phyloP scores from a whole-genome alignment of 2,888 invertebrate species.

The Linnaemya tessellans region DNA sequence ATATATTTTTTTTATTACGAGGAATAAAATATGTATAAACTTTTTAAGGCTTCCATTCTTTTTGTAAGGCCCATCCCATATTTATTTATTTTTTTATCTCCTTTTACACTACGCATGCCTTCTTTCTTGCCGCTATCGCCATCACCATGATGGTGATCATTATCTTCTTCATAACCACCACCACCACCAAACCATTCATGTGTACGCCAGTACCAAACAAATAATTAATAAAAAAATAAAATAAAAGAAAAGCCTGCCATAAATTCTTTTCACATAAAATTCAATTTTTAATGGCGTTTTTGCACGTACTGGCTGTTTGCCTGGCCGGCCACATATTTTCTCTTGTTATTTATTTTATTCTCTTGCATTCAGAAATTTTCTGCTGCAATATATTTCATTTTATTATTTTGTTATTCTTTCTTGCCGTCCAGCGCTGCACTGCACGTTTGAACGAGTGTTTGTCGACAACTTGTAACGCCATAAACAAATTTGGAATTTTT shows the following conservation, averaged over 20 bases:
- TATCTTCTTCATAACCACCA: slow-evolving; percentile 30
- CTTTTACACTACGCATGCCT: slow-evolving; percentile 58
- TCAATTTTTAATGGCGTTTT: slow-evolving; percentile 70
- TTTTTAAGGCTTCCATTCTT: slow-evolving; percentile 43
- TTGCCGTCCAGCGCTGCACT: slow-evolving; percentile 32
- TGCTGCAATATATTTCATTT: slow-evolving; percentile 49
- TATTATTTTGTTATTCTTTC: slow-evolving; percentile 37
- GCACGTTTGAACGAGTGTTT: slow-evolving; percentile 64
- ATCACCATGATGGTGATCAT: slow-evolving; percentile 10
- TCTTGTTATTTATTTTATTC: slow-evolving; percentile 3
- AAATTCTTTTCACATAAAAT: slow-evolving; percentile 66
- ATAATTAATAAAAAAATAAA: slow-evolving; percentile 53
- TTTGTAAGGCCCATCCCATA: slow-evolving; percentile 55
- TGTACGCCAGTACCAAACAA: slow-evolving; percentile 7
- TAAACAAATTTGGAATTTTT: slow-evolving; percentile 70
- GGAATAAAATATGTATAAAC: neutral
- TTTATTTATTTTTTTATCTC: slow-evolving; percentile 44
- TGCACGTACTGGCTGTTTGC: slow-evolving; percentile 54
- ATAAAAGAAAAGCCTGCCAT: slow-evolving; percentile 45
- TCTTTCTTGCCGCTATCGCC: slow-evolving; percentile 42
- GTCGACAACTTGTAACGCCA: slow-evolving; percentile 71
- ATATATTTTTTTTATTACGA: neutral
- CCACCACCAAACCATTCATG: slow-evolving; percentile 40
- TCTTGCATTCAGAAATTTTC: slow-evolving; percentile 33
- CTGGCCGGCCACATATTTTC: slow-evolving; percentile 57